Conservation (phyloP, 1,140 invertebrate genomes). For the Drosophila lacteicornis region DNA sequence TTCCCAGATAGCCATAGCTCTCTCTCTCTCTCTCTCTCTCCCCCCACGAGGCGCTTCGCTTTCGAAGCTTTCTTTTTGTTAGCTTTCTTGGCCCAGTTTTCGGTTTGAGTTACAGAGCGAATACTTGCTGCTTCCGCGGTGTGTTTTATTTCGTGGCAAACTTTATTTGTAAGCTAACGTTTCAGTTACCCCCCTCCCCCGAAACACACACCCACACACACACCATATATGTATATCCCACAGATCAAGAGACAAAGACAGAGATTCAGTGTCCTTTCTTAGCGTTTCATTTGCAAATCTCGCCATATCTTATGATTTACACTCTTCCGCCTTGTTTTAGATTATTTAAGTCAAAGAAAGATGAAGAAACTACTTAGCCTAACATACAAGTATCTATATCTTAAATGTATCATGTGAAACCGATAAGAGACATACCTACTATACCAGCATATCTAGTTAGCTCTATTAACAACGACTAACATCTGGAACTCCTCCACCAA, state of each 20-base stretch:
- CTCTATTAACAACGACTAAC: slow-evolving; percentile 60
- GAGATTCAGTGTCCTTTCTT: slow-evolving; percentile 36
- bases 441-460: slow-evolving; percentile 48
- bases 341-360: slow-evolving; percentile 51
- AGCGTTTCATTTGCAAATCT: slow-evolving; percentile 60
- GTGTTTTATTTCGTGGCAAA: slow-evolving; percentile 71
- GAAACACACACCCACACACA: not conserved
- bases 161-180: slow-evolving; percentile 64
- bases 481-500: slow-evolving; percentile 49
- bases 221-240: slow-evolving; percentile 2
- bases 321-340: slow-evolving; percentile 52
- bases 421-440: slow-evolving; percentile 41
- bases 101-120: slow-evolving; percentile 30
- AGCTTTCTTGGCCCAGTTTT: slow-evolving; percentile 55
- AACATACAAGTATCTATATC: slow-evolving; percentile 52
- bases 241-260: slow-evolving; percentile 24
- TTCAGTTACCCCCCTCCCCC: slow-evolving; percentile 23
- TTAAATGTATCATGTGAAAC: slow-evolving; percentile 48
- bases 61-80: slow-evolving; percentile 50
- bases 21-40: too few species aligned
- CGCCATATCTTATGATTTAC: slow-evolving; percentile 67
- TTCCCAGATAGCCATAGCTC: slow-evolving; percentile 9
- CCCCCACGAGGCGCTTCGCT: slow-evolving; percentile 42
- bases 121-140: slow-evolving; percentile 74
- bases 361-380: slow-evolving; percentile 40